Evolutionary conservation across 1,140 invertebrate genomes (phyloP), one percentile per base, ranked within the genome.

Genomic region (Drosophila nebulosa): DNA sequence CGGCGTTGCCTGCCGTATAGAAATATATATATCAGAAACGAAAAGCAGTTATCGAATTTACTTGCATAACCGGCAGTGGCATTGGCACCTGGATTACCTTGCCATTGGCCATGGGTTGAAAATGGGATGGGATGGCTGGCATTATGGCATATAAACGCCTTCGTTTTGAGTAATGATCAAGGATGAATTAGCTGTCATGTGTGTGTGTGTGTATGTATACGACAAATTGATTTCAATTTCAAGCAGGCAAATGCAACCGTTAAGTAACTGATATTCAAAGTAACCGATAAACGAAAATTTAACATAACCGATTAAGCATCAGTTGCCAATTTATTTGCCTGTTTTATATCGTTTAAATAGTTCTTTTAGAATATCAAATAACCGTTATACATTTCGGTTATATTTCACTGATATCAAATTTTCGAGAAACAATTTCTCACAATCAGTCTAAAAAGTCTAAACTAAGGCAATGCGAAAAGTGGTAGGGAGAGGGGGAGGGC

Each of bases 41-140:
- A 9, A 57, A 62, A 24, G 26, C 53, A 39, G 24, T 51, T 57
- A 14, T 30, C 21, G 60, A 64, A 52, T 65, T 58, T 65, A 73
- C 69, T 63, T 55, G 70, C 46, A 46, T 46, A 46, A 46, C 16
- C 14, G 69, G 56, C 70, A 46, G 64, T 53, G 39, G 35, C 35
- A 22, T 39, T 59, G 66, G 27, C 69, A 58, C 69, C 70, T 73
- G 61, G 70, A 73, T 73, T 74, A 73, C 70, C 70, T 73, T 73
- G 70, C 70, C 70, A 58, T 73, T 73, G 69, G 69, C 69, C 60
- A 58, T 73, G 70, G 53, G 18, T 32, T 35, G 53, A 58, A 16
- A 46, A 46, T 46, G 16, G 39, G 39, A 46, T 42, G 39, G 39
- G 14, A 42, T 42, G 39, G 16, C 16, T 18, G 18, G 16, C 6